phyloP scores from a whole-genome alignment of 2,797 vertebrate species.

The Schizopygopsis malacanthus region DNA sequence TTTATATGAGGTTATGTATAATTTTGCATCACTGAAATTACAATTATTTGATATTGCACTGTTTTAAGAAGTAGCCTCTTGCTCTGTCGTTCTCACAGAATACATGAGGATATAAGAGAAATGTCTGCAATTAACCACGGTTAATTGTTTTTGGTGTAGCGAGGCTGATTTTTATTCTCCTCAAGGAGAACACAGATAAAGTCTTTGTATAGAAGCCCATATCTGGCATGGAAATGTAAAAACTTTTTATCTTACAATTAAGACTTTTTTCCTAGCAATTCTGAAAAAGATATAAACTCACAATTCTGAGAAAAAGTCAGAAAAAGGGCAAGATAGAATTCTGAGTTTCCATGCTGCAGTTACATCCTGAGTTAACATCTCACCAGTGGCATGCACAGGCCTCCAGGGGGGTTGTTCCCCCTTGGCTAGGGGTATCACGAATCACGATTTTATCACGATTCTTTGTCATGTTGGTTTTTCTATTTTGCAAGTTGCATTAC shows the following conservation, averaged over 20 bases:
- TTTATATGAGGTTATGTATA: background rate
- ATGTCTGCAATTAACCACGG: background rate
- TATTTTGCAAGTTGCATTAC: too few species aligned
- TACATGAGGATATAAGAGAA: background rate
- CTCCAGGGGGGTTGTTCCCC: too few species aligned
- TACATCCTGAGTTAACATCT: background rate
- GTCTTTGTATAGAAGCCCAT: background rate
- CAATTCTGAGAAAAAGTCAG: background rate
- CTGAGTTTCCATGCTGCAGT: background rate
- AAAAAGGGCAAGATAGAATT: background rate
- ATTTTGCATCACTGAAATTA: background rate
- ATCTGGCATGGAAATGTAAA: too few species aligned
- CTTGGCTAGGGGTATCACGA: too few species aligned
- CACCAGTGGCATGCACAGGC: background rate
- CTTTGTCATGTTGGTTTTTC: too few species aligned
- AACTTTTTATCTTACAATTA: background rate
- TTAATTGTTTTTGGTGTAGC: background rate
- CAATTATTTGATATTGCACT: conserved; percentile 23
- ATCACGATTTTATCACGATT: too few species aligned
- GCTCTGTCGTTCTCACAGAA: background rate
- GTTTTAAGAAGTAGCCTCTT: background rate
- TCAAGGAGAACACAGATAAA: background rate
- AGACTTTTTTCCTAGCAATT: too few species aligned
- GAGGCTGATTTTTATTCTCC: background rate
- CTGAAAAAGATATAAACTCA: background rate